Evolutionary conservation across 30 jellyfish, hydroid and myxozoan species (phyloP), one percentile per base, ranked within the genome.

Genomic region (Cassiopea xamachana): DNA sequence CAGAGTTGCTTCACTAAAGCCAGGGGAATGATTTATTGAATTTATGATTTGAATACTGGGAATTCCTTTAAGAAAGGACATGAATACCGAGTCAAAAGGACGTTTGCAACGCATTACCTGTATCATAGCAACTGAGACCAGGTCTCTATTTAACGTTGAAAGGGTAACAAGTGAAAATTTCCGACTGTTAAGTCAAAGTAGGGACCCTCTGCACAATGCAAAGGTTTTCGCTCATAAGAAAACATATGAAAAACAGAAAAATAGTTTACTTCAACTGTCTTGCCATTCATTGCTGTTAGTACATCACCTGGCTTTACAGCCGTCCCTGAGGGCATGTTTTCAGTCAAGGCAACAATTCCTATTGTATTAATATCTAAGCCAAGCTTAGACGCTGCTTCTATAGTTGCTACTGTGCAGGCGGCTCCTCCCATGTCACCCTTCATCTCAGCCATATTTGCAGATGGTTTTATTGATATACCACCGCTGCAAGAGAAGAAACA

Each of bases 281-380:
- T 97, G 1, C 98, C 98, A 74, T 93, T 97, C 98, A 97, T 93
- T 59, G 99, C 98, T 2, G 97, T 93, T 60, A 93, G 81, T 48
- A 97, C 99, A 81, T 97, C 99, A 48, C 99, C 99, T 51, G 99
- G 99, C 72, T 93, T 93, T 6, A 98, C 91, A 15, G 99, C 99
- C 72, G 91, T 59, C 27, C 98, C 98, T 14, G 99, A 93, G 10
- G 99, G 99, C 98, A 97, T 93, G 73, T 97, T 97, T 77, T 97
- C 99, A n/a, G 98, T 94, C 78, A 97, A 79, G 13, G 98, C 99
- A 44, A 93, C 90, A 60, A 97, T 75, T 39, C 93, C 99, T 27
- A 94, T 92, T 8, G 93, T 77, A 59, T 97, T 93, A n/a, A 93
- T 70, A 45, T 98, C 93, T n/a, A 97, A 83, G 48, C 97, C 95